Evolutionary conservation across 35 echinoderm and acorn worm species (phyloP).

Genomic region (Apostichopus parvimensis): DNA sequence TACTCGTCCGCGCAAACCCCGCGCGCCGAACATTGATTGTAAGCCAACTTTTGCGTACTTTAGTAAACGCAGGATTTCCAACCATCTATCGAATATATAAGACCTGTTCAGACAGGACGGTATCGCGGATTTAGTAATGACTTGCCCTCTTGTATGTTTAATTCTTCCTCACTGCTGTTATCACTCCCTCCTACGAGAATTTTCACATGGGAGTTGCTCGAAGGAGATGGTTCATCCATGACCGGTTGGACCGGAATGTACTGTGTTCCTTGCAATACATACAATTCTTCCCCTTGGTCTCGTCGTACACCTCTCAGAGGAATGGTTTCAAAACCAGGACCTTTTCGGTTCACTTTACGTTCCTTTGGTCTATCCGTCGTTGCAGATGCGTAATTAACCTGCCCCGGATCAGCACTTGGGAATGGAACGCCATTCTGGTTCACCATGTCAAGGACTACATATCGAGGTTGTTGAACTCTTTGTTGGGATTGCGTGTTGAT

Average conservation of each 20-base stretch:
- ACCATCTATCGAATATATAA: slow-evolving; percentile 9
- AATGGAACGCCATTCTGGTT: slow-evolving; percentile 41
- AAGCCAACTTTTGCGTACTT: slow-evolving; percentile 21
- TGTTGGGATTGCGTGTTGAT: background rate
- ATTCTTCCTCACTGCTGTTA: slow-evolving; percentile 27
- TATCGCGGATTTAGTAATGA: slow-evolving; percentile 12
- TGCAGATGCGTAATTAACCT: background rate
- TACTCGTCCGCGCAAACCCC: background rate
- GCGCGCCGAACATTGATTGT: background rate
- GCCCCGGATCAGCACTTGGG: background rate
- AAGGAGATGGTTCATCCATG: background rate
- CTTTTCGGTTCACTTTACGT: slow-evolving; percentile 4
- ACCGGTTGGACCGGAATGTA: slow-evolving; percentile 20
- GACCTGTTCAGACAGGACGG: slow-evolving; percentile 25
- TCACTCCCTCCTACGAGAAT: slow-evolving; percentile 21
- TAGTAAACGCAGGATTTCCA: slow-evolving; percentile 48
- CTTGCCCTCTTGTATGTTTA: background rate
- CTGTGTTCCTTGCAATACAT: slow-evolving; percentile 7
- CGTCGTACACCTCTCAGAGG: background rate
- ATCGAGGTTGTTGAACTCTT: background rate
- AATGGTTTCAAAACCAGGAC: slow-evolving; percentile 7
- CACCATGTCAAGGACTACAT: slow-evolving; percentile 34
- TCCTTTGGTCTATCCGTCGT: slow-evolving; percentile 5
- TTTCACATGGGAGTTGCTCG: background rate
- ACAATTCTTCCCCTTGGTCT: slow-evolving; percentile 28